Conservation (phyloP, 2,797 vertebrate genomes). For the Chelon labrosus region DNA sequence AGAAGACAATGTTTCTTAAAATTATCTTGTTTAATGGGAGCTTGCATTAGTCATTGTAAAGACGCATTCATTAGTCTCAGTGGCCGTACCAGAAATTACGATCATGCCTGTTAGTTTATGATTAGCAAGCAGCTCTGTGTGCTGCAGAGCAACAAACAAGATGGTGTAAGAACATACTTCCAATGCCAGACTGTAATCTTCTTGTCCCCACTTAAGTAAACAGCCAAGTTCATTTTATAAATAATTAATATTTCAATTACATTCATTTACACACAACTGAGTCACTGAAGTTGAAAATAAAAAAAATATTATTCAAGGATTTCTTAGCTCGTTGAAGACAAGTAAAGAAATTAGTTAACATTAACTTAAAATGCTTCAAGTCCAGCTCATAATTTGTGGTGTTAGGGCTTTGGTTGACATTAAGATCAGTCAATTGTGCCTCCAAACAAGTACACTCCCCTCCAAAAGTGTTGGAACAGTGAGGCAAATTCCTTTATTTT, state of each 20-base stretch:
- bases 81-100: background rate
- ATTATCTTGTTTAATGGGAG: slow-evolving; percentile 8
- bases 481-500: too few relatives aligned
- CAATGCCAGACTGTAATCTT: background rate
- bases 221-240: background rate
- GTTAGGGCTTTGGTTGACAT: too few relatives aligned
- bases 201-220: background rate
- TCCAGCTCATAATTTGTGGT: too few relatives aligned
- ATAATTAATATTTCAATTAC: background rate
- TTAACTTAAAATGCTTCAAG: too few relatives aligned
- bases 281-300: background rate
- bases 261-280: background rate
- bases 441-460: too few relatives aligned
- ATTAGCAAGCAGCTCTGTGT: background rate
- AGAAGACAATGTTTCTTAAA: slow-evolving; percentile 3
- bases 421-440: too few relatives aligned
- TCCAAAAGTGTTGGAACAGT: too few relatives aligned
- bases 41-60: slow-evolving; percentile 11
- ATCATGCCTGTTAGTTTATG: background rate
- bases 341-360: background rate
- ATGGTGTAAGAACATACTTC: background rate
- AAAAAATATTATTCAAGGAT: too few relatives aligned
- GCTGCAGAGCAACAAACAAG: background rate
- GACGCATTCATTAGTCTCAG: background rate
- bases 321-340: background rate